Evolutionary conservation across 2,888 invertebrate genomes (phyloP).

Genomic region (Horisme vitalbata): DNA sequence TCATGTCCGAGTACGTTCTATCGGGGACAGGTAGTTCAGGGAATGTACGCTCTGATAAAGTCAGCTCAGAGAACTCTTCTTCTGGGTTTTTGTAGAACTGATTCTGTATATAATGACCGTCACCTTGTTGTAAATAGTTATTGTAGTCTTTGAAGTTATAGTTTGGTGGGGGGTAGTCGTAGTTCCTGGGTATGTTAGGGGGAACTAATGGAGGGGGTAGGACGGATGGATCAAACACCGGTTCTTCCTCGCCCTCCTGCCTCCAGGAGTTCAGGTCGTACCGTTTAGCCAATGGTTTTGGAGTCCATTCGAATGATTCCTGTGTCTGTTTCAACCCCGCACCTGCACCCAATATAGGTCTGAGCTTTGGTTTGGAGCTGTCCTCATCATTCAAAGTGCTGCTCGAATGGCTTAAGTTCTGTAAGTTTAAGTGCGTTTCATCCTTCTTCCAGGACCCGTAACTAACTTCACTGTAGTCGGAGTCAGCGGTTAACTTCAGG

Average conservation of each 20-base stretch:
- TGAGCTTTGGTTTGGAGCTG: slow-evolving; percentile 60
- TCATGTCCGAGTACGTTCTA: slow-evolving; percentile 19
- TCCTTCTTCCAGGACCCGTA: slow-evolving; percentile 76
- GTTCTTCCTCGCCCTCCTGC: slow-evolving; percentile 66
- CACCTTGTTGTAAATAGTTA: slow-evolving; percentile 71
- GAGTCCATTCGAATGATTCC: slow-evolving; percentile 66
- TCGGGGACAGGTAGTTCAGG: slow-evolving; percentile 25
- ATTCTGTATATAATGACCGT: slow-evolving; percentile 68
- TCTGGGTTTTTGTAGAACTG: slow-evolving; percentile 48
- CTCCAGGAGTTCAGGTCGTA: slow-evolving; percentile 75
- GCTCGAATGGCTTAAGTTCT: slow-evolving; percentile 57
- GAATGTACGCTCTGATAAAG: slow-evolving; percentile 32
- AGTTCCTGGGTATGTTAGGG: slow-evolving; percentile 25
- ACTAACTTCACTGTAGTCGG: slow-evolving; percentile 67
- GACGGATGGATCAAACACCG: slow-evolving; percentile 59
- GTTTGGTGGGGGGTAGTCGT: slow-evolving; percentile 61
- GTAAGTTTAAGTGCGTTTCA: slow-evolving; percentile 49
- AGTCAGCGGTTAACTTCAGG: slow-evolving; percentile 63
- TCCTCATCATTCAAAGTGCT: slow-evolving; percentile 63
- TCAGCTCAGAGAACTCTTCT: slow-evolving; percentile 34
- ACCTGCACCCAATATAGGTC: slow-evolving; percentile 73
- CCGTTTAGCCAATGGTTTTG: slow-evolving; percentile 64
- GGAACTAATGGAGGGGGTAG: slow-evolving; percentile 46
- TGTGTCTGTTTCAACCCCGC: slow-evolving; percentile 57
- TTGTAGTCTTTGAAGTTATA: slow-evolving; percentile 52